Evolutionary conservation across 2,888 invertebrate species (phyloP), one percentile per base, ranked within the genome.

Genomic region (Lymantria dispar): DNA sequence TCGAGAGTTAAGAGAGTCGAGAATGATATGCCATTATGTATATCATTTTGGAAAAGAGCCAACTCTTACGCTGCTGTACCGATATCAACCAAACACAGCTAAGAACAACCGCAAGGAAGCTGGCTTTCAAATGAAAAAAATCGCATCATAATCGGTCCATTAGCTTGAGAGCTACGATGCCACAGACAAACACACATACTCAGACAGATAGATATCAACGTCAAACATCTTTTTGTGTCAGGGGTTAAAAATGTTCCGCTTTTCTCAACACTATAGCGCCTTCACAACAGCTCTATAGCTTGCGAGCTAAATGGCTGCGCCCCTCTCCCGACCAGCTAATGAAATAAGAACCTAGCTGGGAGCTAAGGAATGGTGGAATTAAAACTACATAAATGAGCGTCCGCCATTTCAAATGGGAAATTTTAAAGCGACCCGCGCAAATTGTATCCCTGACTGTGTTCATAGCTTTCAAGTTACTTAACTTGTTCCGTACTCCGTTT

Each of bases 361-460:
- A 83, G 85, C 89, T 88, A 90, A 90, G 87, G 85, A 90, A 90
- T 89, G 87, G 89, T 70, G 85, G 89, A 88, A 91, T 90, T 90
- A 91, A 90, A 90, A 89, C 83, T 87, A 89, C 87, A 88, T 88
- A 88, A 90, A 90, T 86, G 89, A 84, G 76, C 76, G 77, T 77
- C 74, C 80, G 75, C 76, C 77, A 74, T 76, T 81, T 72, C 72
- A 70, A 83, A 83, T 79, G 79, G 78, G 74, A 78, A 81, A 81
- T 79, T 78, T 73, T 70, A 77, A 60, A 60, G 56, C 54, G 47
- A 43, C 51, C 42, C 46, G 51, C 48, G 56, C 60, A 54, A 64
- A 62, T 62, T 66, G 52, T 50, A 13, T 53, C 65, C 49, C 48
- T 53, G 56, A 54, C 55, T 52, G 50, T 47, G 44, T 47, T 45